Evolutionary conservation across 1,140 invertebrate genomes (phyloP), one percentile per base, ranked within the genome.

Genomic region (Tetranychus cinnabarinus): DNA sequence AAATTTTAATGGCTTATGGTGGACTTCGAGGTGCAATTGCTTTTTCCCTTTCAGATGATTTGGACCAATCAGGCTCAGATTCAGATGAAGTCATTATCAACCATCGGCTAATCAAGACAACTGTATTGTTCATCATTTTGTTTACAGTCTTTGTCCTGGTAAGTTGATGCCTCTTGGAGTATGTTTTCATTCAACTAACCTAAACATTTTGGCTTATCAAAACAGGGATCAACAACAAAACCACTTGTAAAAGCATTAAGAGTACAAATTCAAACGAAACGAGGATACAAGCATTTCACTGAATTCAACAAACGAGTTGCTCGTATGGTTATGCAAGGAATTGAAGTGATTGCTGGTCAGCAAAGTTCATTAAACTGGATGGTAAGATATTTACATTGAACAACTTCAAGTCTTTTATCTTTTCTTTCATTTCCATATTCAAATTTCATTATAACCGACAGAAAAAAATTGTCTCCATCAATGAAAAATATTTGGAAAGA

Each of bases 131-230:
- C 31, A 75, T 82, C 42, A 77, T 82, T 60, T 72, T 81, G 58
- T 80, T 82, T 69, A 82, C 80, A 2, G 78, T 81, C 13, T 80
- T 81, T 67, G 67, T 81, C 31, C 79, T 81, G 75, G 79, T 81
- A 66, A 67, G 56, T 56, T 56, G 56, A 63, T 47, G 13, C 36
- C 15, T 42, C 46, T 59, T 2, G 10, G 7, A 7, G 5, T 33
- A n/a, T 2, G 50, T 31, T 52, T 52, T 23, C n/a, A 52, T 33
- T 52, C 2, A 52, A 52, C 31, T 52, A 23, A 52, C 23, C 13
- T 60, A 2, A n/a, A 37, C 7, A 42, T 39, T 48, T 15, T 34
- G 23, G 47, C n/a, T 59, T 46, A 48, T 10, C 64, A 52, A 64
- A 64, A 54, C 66, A 80, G 78, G 80, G 80, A 15, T 75, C 73